Base-by-base conservation (phyloP, 2,888 invertebrate species). In the Thecocarcelia acutangulata region DNA sequence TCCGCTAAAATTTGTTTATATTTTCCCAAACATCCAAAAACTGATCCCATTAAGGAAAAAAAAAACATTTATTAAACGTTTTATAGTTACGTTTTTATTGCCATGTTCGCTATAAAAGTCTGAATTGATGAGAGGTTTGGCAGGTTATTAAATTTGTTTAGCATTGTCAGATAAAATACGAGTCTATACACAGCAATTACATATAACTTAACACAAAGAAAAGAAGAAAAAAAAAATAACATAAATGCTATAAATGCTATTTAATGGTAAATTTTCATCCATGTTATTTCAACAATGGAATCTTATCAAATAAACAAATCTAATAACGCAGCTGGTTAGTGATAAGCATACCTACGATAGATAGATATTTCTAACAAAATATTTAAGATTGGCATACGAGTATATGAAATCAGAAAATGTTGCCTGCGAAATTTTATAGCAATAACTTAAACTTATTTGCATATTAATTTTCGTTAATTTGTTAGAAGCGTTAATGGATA, bases 41-140 rank as follows among this genome's bases (percentile, higher is more conserved):
- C 37, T 48, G 40, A 74, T 46, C 64, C 58, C 28, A 48, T 75
- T 50, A n/a, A n/a, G n/a, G n/a, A 74, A 56, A 74, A 74, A 72
- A 17, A 24, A 56, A 40, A 48, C 8, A 48, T 66, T 58, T 50
- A 48, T 50, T 66, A 17, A 52, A 52, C 3, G 11, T 33, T 68
- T 75, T 68, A 21, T 68, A 19, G 42, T 24, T 42, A 44, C 63
- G n/a, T 52, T 58, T 50, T 75, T 59, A 42, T 68, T 68, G 61
- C 44, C 52, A 12, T 68, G 40, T 52, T 56, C 50, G 37, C n/a
- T 9, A 52, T 40, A 40, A 70, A 59, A 40, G 1, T 40, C 3
- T 2, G 2, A 63, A 52, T 9, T 68, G 58, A 68, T 37, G 44
- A 28, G 50, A 48, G 13, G 33, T 46, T 28, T 11, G 63, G n/a